A percentile compares a stretch with the other conserved stretches of the same genome.
phyloP scores from a whole-genome alignment of 2,113 vertebrate species.

The Caranx ignobilis region DNA sequence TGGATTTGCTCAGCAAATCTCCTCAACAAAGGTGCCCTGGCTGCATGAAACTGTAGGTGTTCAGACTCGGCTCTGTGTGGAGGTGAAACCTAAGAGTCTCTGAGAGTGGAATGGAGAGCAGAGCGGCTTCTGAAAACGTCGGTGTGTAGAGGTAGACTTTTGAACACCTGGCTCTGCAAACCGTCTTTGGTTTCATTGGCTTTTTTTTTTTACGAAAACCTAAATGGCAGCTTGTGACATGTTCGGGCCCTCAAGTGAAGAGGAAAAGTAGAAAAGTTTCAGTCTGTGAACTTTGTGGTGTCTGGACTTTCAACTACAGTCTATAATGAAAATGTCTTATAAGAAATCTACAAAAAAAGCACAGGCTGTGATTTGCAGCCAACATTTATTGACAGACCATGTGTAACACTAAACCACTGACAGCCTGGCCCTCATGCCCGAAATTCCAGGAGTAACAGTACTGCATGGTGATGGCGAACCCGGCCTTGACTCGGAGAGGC shows the following conservation, averaged over 20 bases:
- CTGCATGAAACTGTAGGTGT: constrained; percentile 62
- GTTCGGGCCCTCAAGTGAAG: constrained; percentile 1
- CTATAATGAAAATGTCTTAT: constrained; percentile 21
- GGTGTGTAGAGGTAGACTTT: neutral
- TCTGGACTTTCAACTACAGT: constrained; percentile 16
- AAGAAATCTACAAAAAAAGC: constrained; percentile 39
- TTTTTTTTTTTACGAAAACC: constrained; percentile 13
- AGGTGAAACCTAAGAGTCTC: constrained; percentile 55
- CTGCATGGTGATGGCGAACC: constrained; percentile 67
- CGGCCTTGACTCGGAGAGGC: constrained; percentile 68
- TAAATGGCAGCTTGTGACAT: constrained; percentile 1
- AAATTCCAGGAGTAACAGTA: constrained; percentile 75
- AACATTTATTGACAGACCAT: constrained; percentile 64
- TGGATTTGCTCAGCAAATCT: constrained; percentile 81
- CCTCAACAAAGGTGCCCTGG: constrained; percentile 71
- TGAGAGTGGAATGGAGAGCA: constrained; percentile 33
- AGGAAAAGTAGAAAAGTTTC: neutral
- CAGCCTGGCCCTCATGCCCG: constrained; percentile 71
- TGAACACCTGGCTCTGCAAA: constrained; percentile 40
- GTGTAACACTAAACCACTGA: constrained; percentile 72
- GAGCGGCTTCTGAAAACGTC: constrained; percentile 27
- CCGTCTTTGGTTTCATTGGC: constrained; percentile 39
- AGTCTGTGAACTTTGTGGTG: neutral
- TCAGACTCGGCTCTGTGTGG: constrained; percentile 44
- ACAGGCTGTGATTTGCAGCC: constrained; percentile 21